Percentiles rank a stretch among this genome's conserved stretches.
Evolutionary conservation across 1,140 invertebrate genomes (phyloP).

Genomic region (Chrysomallon squamiferum): DNA sequence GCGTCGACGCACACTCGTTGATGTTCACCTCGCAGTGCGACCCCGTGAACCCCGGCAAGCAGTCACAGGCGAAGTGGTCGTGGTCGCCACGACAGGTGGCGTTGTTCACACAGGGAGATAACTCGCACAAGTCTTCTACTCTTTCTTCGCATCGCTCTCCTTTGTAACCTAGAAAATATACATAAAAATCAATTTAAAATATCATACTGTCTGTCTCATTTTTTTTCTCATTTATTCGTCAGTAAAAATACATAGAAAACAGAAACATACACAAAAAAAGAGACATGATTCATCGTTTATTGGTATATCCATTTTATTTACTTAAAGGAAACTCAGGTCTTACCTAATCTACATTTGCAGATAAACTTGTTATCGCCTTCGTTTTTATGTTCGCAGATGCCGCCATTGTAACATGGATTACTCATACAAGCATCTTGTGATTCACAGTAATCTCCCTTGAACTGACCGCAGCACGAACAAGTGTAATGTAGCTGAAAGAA

Average conservation of each 20-base stretch:
- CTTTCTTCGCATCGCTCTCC: constrained; percentile 17
- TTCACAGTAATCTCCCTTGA: constrained; percentile 22
- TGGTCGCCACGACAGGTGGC: constrained; percentile 27
- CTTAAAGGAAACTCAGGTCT: too few species aligned
- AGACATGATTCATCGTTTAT: too few species aligned
- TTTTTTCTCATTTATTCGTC: background rate
- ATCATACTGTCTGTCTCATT: background rate
- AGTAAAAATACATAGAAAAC: too few species aligned
- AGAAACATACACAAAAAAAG: too few species aligned
- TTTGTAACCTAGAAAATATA: constrained; percentile 22
- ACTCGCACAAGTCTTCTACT: constrained; percentile 20
- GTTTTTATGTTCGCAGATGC: constrained; percentile 6
- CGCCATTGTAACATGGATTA: constrained; percentile 20
- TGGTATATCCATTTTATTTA: too few species aligned
- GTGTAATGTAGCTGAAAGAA: constrained; percentile 14
- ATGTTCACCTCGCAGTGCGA: constrained; percentile 36
- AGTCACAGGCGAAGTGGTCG: constrained; percentile 31
- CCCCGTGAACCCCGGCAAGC: constrained; percentile 38
- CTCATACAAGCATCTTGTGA: constrained; percentile 16
- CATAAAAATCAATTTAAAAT: too few species aligned
- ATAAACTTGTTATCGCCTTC: background rate
- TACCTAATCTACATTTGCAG: constrained; percentile 21
- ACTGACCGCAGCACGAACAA: constrained; percentile 20
- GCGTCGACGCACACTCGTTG: constrained; percentile 32
- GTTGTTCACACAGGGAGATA: constrained; percentile 25